Conservation (phyloP, 2,888 invertebrate species). For the Noctua comes region DNA sequence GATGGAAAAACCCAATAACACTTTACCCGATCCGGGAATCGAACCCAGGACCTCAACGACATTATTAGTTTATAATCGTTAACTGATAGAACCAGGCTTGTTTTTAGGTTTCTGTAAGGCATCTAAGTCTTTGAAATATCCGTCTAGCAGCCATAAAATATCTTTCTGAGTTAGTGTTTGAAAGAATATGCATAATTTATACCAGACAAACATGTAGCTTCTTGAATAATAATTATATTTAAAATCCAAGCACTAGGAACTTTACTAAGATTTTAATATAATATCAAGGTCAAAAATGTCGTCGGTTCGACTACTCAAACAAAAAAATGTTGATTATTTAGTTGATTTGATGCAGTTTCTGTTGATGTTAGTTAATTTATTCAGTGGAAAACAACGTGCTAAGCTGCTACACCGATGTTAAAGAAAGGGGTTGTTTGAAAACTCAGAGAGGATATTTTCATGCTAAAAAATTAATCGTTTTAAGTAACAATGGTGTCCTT, state of each 20-base stretch:
- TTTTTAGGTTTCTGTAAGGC: not conserved
- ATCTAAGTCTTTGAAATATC: not conserved
- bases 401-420: not conserved
- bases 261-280: not conserved
- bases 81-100: not conserved
- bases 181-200: not conserved
- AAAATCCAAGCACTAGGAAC: not conserved
- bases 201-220: not conserved
- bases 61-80: not conserved
- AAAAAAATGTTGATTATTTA: not conserved
- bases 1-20: too few species aligned
- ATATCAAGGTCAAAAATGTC: not conserved
- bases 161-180: not conserved
- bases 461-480: not conserved
- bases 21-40: too few species aligned
- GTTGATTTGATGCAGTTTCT: constrained; percentile 3
- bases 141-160: not conserved
- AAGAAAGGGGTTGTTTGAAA: not conserved
- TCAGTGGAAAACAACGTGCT: not conserved
- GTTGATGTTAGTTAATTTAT: too few species aligned
- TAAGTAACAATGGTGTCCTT: not conserved
- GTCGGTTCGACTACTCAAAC: not conserved
- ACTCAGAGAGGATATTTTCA: not conserved
- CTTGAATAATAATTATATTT: not conserved
- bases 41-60: too few species aligned